Evolutionary conservation across 2,113 vertebrate species (phyloP), one percentile per base, ranked within the genome.

Genomic region (Oncorhynchus clarkii): DNA sequence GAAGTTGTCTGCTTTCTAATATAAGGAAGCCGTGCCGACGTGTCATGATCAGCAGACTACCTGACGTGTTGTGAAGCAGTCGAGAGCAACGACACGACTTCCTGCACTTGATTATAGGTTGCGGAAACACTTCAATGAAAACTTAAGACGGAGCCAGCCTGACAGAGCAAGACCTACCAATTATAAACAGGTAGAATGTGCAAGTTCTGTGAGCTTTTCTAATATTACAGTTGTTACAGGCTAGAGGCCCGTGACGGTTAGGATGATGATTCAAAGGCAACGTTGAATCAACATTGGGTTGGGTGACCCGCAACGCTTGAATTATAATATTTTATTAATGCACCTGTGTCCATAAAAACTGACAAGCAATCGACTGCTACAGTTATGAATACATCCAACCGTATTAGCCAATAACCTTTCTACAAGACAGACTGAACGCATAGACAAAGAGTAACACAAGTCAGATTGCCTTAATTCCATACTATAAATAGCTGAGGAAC

Each of bases 31-130:
- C 75, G 71, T 76, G 45, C 5, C 1, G 48, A 84, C 70, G 13
- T 84, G 78, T 87, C 82, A 69, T 81, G 87, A 88, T 85, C 82
- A 80, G 71, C 77, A 75, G 78, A 86, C 73, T 79, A 86, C 74
- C 84, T 69, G 82, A 71, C 83, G 24, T 82, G 80, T 69, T 85
- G 76, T 74, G 26, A 31, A 77, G 81, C 76, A 69, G 70, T 74
- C 79, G 76, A 45, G 80, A 67, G 27, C 80, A 85, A 84, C 72
- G 69, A 59, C 78, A 76, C 24, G 69, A 91, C 90, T 91, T 93
- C 90, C 90, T 92, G 83, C 76, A 51, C 75, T 70, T 92, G 88
- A 93, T 92, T 91, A 91, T 54, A 72, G 91, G 91, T 83, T 79
- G 81, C 77, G 24, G 69, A 64, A 75, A 77, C 64, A 71, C 72